A percentile compares a stretch with the other conserved stretches of the same genome.
phyloP scores from a whole-genome alignment of 2,113 vertebrate genomes.

The human region DNA sequence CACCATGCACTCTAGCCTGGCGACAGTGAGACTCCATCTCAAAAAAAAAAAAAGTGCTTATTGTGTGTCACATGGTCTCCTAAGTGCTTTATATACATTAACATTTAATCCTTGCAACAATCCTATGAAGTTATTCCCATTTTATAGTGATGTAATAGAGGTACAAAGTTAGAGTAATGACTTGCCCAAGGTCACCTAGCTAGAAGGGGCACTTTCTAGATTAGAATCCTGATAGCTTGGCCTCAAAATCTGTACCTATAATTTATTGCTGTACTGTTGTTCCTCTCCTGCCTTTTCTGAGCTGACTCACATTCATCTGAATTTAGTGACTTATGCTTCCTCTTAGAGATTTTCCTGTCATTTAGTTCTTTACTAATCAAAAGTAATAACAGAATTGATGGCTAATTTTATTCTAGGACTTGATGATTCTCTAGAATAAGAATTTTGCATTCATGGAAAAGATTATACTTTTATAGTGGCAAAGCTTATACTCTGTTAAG shows the following conservation, averaged over 20 bases:
- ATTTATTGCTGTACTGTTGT: neutral
- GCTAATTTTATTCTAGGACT: conserved; percentile 1
- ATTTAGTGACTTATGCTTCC: neutral
- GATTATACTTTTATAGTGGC: neutral
- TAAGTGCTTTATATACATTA: conserved; percentile 30
- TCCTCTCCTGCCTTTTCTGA: neutral
- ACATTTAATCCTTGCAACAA: conserved; percentile 70
- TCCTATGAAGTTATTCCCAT: neutral
- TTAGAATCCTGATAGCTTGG: neutral
- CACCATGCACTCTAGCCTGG: too few species aligned
- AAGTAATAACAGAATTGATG: neutral
- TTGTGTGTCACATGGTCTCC: neutral
- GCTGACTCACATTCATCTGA: neutral
- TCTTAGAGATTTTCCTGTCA: neutral
- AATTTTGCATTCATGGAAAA: conserved; percentile 7
- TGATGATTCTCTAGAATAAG: conserved; percentile 24
- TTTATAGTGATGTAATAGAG: neutral
- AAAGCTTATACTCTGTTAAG: neutral
- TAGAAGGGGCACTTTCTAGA: neutral
- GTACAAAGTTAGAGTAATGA: neutral
- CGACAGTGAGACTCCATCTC: too few species aligned
- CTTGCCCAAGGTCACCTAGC: neutral
- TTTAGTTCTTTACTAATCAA: neutral
- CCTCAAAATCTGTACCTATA: neutral
- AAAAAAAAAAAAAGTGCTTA: fast-evolving